A percentile compares a stretch with the other conserved stretches of the same genome.
phyloP scores from a whole-genome alignment of 2,797 vertebrate species.

The Sebastes itinus region DNA sequence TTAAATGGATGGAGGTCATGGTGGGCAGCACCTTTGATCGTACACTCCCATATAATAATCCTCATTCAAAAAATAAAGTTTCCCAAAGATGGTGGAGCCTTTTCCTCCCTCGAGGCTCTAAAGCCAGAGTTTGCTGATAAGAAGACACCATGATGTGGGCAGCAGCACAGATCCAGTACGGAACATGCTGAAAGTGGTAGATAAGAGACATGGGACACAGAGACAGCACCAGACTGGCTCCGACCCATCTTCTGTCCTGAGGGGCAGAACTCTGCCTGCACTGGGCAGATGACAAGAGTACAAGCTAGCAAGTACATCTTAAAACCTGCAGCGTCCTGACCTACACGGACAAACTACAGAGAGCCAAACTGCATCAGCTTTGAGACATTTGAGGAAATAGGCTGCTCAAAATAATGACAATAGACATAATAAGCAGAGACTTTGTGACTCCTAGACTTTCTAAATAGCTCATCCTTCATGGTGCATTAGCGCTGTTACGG shows the following conservation, averaged over 20 bases:
- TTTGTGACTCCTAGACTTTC: neutral
- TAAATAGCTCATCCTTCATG: conserved; percentile 41
- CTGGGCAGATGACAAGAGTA: conserved; percentile 31
- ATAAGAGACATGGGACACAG: conserved; percentile 59
- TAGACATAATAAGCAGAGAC: neutral
- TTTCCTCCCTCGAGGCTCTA: neutral
- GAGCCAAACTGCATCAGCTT: neutral
- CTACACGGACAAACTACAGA: neutral
- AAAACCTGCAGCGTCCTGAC: conserved; percentile 24
- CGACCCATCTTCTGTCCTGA: conserved; percentile 33
- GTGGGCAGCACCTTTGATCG: neutral
- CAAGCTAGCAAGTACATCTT: neutral
- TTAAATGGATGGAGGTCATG: neutral
- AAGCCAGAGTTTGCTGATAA: conserved; percentile 21
- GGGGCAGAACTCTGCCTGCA: conserved; percentile 19
- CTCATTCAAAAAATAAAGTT: conserved; percentile 17
- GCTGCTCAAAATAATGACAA: neutral
- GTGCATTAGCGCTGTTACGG: conserved; percentile 26
- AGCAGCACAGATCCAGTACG: conserved; percentile 39
- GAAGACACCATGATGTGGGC: conserved; percentile 21
- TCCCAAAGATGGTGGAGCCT: neutral
- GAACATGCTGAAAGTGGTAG: conserved; percentile 62
- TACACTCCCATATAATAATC: neutral
- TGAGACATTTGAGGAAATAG: neutral
- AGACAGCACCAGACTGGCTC: conserved; percentile 40